Base-by-base conservation (phyloP, 2,113 vertebrate genomes). In the Aegotheles bennettii region DNA sequence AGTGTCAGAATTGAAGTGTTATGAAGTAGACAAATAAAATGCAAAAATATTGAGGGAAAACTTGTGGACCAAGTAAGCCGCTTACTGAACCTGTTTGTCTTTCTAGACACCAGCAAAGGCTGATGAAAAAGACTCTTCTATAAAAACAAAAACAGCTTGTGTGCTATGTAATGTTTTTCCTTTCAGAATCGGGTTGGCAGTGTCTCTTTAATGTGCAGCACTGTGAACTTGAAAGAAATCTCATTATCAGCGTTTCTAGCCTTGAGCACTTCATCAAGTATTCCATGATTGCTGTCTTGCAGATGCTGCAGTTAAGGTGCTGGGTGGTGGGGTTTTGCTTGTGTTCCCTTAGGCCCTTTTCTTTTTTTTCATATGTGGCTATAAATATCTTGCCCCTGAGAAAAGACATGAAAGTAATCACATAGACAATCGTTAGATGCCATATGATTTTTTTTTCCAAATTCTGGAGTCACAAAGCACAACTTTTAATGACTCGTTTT, bases 211-310 rank as follows among this genome's bases (percentile, higher is more conserved):
- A 93, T 80, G 86, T 95, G 87, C 60, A 84, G 86, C 61, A 10
- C 86, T 68, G 38, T 61, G 77, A 94, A 96, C 92, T 94, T 95
- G 78, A 96, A 95, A 94, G 90, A 89, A 89, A 90, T 78, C 86
- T 95, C 91, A 93, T 97, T 96, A 94, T 95, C 92, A 95, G 79
- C 93, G 90, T 93, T 96, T 73, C 84, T 94, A 87, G 86, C 94
- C 90, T 43, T 87, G 93, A 94, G 91, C 86, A 77, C 51, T 84
- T 93, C 80, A 94, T 95, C 79, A 95, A 95, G 77, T 88, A 94
- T 96, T 97, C 86, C 73, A 38, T 15, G 45, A 83, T 40, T 50
- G 65, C 78, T 89, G 56, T 64, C 75, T 95, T 95, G 88, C 91
- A 97, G 95, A 96, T 90, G 75, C 94, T 94, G 45, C 76, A 92